Percentiles rank a stretch among this genome's conserved stretches.
These are phyloP conservation scores for Hippocampus guttulatus DNA, from an alignment of 2,113 vertebrate species.

Conservation along the genomic window DNA sequence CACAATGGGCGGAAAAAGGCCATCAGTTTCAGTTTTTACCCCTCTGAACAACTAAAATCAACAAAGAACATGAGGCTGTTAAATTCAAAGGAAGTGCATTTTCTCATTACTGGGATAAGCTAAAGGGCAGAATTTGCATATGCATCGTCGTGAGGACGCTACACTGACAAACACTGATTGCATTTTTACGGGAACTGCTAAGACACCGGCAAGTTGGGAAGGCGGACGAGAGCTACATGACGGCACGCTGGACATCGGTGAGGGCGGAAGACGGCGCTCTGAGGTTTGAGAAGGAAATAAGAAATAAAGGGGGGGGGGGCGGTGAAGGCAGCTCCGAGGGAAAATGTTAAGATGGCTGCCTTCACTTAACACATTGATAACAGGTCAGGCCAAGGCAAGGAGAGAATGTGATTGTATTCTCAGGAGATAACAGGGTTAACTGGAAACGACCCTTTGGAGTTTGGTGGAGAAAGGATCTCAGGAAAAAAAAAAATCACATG, in stretches of 20 bases:
- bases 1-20: not conserved
- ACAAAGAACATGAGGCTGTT: not conserved
- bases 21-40: not conserved
- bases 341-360: conserved; percentile 42
- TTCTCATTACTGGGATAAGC: not conserved
- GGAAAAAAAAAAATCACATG: no score
- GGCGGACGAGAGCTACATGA: conserved; percentile 26
- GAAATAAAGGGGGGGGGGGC: conserved; percentile 13
- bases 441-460: not conserved
- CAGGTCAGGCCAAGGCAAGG: not conserved
- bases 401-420: not conserved
- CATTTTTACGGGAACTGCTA: conserved; percentile 25
- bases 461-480: no score
- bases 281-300: conserved; percentile 18
- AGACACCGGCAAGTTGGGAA: conserved; percentile 11
- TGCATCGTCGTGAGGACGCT: not conserved
- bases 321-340: conserved; percentile 24
- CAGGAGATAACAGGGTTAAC: not conserved
- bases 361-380: conserved; percentile 34
- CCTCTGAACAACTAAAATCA: not conserved
- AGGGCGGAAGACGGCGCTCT: conserved; percentile 40
- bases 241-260: conserved; percentile 38
- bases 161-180: not conserved
- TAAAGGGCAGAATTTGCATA: not conserved
- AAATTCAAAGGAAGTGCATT: not conserved